Base-by-base conservation (phyloP, 1,140 invertebrate genomes). In the Mylabris phalerata region DNA sequence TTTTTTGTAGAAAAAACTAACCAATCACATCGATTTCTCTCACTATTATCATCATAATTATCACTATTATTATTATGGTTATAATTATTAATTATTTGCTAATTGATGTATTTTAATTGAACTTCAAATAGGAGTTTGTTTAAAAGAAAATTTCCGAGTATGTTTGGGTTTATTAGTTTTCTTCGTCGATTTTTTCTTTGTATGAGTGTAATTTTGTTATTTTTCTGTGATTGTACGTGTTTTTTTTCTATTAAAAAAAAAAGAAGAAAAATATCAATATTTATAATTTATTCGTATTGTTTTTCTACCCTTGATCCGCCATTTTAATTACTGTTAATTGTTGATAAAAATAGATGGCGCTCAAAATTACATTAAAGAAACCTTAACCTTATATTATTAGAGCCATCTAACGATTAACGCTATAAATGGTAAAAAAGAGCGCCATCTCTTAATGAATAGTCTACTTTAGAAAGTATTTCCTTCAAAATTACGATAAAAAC, bases 151-250 rank as follows among this genome's bases (percentile, higher is more conserved):
- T 10, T 26, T 47, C 45, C 10, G 13, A 26, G 26, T 25, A 26
- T 47, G 45, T 25, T 25, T 25, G 19, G 9, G 45, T 47, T 25
- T 13, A 13, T n/a, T 13, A 9, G 26, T 26, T 10, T 25, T 9
- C 19, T 10, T 7, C 5, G 19, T 13, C 7, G 7, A 47, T 24
- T 5, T 13, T 13, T 7, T 32, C 32, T 57, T 57, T 61, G 44
- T 61, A 61, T 50, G 55, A 52, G 60, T 61, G 55, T 57, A 58
- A 58, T 61, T 58, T 57, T 58, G 60, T 57, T 61, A 50, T 49
- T 57, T 61, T 51, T 57, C 60, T 61, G 60, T 61, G 60, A 61
- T 61, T 61, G 60, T 61, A 61, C 47, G 60, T 55, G 52, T 55
- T 55, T 45, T 48, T 55, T 55, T 55, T 58, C 54, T 58, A 52